Percentiles rank a stretch among this genome's conserved stretches.
These are phyloP conservation scores for Phyllopteryx taeniolatus DNA, from an alignment of 2,113 vertebrate species.

Conservation along the genomic window DNA sequence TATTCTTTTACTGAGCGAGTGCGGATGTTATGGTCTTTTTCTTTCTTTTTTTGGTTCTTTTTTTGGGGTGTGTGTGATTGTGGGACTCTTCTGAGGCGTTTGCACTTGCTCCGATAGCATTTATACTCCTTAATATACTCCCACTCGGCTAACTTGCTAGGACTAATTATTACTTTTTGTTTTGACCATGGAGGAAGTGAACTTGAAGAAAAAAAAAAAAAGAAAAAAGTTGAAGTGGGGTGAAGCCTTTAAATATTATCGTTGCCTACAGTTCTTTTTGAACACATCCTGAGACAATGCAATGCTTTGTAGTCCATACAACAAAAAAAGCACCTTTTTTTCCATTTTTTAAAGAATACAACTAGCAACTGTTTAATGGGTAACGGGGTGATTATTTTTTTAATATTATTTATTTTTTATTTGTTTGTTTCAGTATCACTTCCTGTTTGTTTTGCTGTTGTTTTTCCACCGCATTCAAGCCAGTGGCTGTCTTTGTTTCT, in stretches of 20 bases:
- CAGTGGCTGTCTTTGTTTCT: constrained; percentile 58
- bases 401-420: neutral
- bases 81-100: constrained; percentile 53
- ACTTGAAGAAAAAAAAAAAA: neutral
- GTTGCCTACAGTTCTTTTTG: constrained; percentile 67
- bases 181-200: constrained; percentile 28
- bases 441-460: neutral
- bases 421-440: neutral
- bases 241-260: constrained; percentile 57
- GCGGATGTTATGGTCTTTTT: neutral
- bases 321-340: constrained; percentile 56
- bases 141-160: constrained; percentile 31
- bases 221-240: constrained; percentile 16
- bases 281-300: constrained; percentile 68
- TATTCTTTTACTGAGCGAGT: constrained; percentile 59
- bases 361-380: constrained; percentile 33
- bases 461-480: constrained; percentile 4
- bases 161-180: constrained; percentile 22
- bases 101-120: constrained; percentile 73
- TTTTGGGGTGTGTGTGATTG: constrained; percentile 70
- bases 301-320: constrained; percentile 81
- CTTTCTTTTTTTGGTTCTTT: constrained; percentile 58
- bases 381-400: constrained; percentile 34
- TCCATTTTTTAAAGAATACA: constrained; percentile 15
- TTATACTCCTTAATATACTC: constrained; percentile 55